phyloP scores from a whole-genome alignment of 2,797 vertebrate genomes.

The Triplophysa yarkandensis region DNA sequence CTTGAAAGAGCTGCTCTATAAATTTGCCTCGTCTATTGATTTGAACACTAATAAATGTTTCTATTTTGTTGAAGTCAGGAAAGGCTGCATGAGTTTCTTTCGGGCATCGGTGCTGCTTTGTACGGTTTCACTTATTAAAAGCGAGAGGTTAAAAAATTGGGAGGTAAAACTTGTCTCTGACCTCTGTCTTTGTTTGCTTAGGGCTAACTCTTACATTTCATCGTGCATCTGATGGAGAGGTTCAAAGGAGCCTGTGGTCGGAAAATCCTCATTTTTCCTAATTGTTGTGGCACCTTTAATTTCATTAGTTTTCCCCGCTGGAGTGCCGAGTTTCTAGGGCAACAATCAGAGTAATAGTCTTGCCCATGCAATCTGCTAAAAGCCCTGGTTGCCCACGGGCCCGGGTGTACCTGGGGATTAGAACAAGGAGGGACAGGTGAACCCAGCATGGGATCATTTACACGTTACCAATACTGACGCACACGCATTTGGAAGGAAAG shows the following conservation, averaged over 20 bases:
- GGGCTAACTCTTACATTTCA: slow-evolving; percentile 54
- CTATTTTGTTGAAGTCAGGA: not conserved
- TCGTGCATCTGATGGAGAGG: slow-evolving; percentile 44
- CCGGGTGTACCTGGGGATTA: slow-evolving; percentile 76
- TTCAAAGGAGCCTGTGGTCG: slow-evolving; percentile 61
- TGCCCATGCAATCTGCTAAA: slow-evolving; percentile 80
- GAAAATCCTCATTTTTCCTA: slow-evolving; percentile 60
- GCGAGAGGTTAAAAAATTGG: slow-evolving; percentile 24
- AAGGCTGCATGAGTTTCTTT: slow-evolving; percentile 18
- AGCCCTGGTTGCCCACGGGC: slow-evolving; percentile 70
- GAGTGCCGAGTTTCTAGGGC: slow-evolving; percentile 70
- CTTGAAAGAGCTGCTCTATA: not conserved
- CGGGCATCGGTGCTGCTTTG: not conserved
- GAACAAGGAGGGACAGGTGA: slow-evolving; percentile 73
- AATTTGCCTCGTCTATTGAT: slow-evolving; percentile 1
- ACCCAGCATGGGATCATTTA: slow-evolving; percentile 52
- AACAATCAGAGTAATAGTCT: slow-evolving; percentile 80
- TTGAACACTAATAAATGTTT: slow-evolving; percentile 6
- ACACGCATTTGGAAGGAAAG: slow-evolving; percentile 3
- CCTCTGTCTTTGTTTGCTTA: slow-evolving; percentile 40
- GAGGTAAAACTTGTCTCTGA: slow-evolving; percentile 24
- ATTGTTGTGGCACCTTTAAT: slow-evolving; percentile 71
- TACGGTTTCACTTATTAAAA: slow-evolving; percentile 19
- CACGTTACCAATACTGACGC: slow-evolving; percentile 14
- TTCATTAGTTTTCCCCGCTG: slow-evolving; percentile 63